Base-by-base conservation (phyloP, 2,113 vertebrate genomes). In the Rhinoderma darwinii region DNA sequence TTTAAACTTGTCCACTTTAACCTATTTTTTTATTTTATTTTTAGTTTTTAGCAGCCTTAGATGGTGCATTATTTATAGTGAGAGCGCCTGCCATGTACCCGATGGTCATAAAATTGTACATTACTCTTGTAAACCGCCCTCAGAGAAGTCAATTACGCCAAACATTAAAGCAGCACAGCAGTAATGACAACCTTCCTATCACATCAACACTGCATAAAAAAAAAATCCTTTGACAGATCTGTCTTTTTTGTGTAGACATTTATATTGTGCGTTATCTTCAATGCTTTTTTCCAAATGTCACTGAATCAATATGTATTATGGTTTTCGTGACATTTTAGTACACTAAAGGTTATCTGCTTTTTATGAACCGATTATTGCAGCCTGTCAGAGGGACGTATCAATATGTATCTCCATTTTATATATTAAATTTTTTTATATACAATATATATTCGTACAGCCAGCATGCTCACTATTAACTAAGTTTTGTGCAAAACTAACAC, bases 271-370 rank as follows among this genome's bases (percentile, higher is more conserved):
- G 22, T 56, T 81, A 81, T 81, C 78, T 81, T 63, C 37, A 41
- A 43, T 39, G 54, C 54, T 35, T 61, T 59, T 74, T 30, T 44
- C 17, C 30, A 84, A 84, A 84, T 84, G 83, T 76, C 83, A 84
- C n/a, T 18, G 73, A 76, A 84, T 84, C 50, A 76, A 84, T 84
- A 84, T 76, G 83, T 77, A 76, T 76, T 76, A 84, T 63, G 73
- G 25, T 84, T 84, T 84, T 76, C 83, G 7, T 84, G 83, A 84
- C 73, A 76, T 84, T 84, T 84, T 47, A 47, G 37, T 63, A 44
- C 73, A 76, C 50, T 59, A 76, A 84, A 84, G 83, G 83, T 84
- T 76, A 76, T 74, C 70, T 84, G 39, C 54, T 75, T 56, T 74
- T 74, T 27, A 56, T 54, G 68, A 54, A 73, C 47, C 54, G 72